Conservation (phyloP, 2,113 vertebrate genomes). For the Synchiropus splendidus region DNA sequence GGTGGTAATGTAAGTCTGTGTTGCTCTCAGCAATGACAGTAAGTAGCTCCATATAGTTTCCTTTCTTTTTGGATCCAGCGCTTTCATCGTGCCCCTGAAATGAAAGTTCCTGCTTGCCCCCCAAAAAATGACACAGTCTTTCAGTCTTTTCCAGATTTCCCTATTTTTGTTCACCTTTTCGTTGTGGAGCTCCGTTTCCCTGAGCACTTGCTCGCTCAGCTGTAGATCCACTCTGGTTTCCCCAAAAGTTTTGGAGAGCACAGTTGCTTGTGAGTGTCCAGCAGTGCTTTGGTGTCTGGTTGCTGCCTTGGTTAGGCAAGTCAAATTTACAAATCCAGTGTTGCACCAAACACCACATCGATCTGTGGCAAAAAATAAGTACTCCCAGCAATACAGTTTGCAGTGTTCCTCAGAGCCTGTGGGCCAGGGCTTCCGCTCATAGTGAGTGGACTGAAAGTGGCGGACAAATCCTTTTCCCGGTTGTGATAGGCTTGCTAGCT, state of each 20-base stretch:
- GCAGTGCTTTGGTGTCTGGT: too few species aligned
- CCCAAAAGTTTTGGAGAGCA: slow-evolving; percentile 6
- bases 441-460: too few species aligned
- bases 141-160: slow-evolving; percentile 11
- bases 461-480: too few species aligned
- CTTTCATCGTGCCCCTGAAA: slow-evolving; percentile 10
- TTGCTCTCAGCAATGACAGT: slow-evolving; percentile 1
- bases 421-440: too few species aligned
- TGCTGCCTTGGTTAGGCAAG: slow-evolving; percentile 4
- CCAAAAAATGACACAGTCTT: slow-evolving; percentile 8
- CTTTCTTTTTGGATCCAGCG: too few species aligned
- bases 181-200: slow-evolving; percentile 13
- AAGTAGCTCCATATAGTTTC: slow-evolving; percentile 6
- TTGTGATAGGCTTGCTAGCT: too few species aligned
- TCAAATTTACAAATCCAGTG: not conserved
- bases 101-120: slow-evolving; percentile 16
- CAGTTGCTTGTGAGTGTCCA: slow-evolving; percentile 1
- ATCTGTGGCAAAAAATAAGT: not conserved
- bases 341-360: not conserved
- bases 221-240: slow-evolving; percentile 10
- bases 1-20: slow-evolving; percentile 12
- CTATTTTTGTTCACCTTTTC: slow-evolving; percentile 15
- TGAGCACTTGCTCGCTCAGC: slow-evolving; percentile 5
- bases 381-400: too few species aligned
- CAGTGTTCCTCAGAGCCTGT: not conserved